Evolutionary conservation across 2,797 vertebrate species (phyloP), one percentile per base, ranked within the genome.

Genomic region (Kryptopterus vitreolus): DNA sequence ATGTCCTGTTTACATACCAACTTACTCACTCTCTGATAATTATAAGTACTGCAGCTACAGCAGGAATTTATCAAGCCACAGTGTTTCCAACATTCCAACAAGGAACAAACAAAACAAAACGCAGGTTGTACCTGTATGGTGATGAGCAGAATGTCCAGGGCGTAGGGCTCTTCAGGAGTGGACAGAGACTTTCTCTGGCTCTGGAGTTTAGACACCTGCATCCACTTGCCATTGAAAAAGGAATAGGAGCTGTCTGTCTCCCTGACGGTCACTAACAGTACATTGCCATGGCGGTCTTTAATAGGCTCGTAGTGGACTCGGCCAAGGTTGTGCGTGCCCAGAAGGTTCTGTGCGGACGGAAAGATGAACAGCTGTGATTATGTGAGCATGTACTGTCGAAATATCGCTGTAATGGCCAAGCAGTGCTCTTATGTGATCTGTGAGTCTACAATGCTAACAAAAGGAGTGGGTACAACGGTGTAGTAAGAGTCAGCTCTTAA

Each of bases 171-270:
- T 89, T 99, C 97, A 0, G 97, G 98, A 4, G 96, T 99, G 86
- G 97, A 99, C 77, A 99, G 92, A n/a, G 95, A 97, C 92, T 99
- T 99, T 88, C 96, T 95, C 92, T 99, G 98, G 87, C 96, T 99
- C 93, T 99, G 98, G 74, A 99, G 93, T 82, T 97, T 98, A 89
- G 95, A 95, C 86, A 98, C 94, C 87, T 95, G 96, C 94, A 97
- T 96, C 98, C 97, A 99, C 87, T 96, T 98, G 78, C 97, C 96
- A 4, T 93, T 96, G 88, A 96, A 94, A 89, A 96, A 95, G 0
- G 96, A 96, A 88, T 95, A 96, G 82, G 96, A 95, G 76, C 92
- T 95, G 87, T 98, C 96, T 58, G 93, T 93, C 89, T 98, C 96
- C 72, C 96, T 93, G 83, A 98, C 93, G 18, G 96, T 97, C 78